These are phyloP conservation scores for Antennarius striatus DNA, from an alignment of 2,113 vertebrate genomes.

Conservation along the genomic window DNA sequence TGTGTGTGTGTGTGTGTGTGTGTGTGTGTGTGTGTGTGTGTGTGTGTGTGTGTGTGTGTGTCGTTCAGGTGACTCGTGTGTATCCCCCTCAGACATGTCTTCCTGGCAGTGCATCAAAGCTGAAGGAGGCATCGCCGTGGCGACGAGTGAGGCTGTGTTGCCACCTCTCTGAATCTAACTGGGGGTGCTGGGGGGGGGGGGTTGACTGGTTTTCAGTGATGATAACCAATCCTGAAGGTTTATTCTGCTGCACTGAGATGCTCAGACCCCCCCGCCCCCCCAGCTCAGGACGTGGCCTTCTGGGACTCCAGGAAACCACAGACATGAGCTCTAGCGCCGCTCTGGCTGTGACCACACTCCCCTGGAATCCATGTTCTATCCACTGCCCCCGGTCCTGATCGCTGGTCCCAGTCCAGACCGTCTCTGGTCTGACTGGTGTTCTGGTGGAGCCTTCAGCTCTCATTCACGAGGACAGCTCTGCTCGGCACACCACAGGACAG, in stretches of 20 bases:
- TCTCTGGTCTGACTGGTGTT: conserved; percentile 36
- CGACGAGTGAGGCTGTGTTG: conserved; percentile 25
- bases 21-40: no score
- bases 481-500: no score
- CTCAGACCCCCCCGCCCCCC: not conserved
- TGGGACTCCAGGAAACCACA: conserved; percentile 50
- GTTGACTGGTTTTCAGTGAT: no score
- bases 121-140: conserved; percentile 2
- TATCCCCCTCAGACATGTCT: conserved; percentile 50
- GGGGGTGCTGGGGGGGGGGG: not conserved
- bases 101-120: conserved; percentile 62
- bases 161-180: conserved; percentile 53
- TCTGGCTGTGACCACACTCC: conserved; percentile 57
- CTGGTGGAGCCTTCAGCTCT: not conserved
- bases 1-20: conserved; percentile 27
- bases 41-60: conserved; percentile 25
- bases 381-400: conserved; percentile 50
- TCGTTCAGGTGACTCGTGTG: conserved; percentile 29
- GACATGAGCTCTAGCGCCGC: conserved; percentile 62
- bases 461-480: no score
- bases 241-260: no score
- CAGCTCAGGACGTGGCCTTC: not conserved
- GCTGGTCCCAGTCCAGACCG: not conserved
- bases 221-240: no score
- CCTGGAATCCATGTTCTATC: conserved; percentile 55